Evolutionary conservation across 1,140 invertebrate genomes (phyloP).

Genomic region (Panagrolaimus sp.): DNA sequence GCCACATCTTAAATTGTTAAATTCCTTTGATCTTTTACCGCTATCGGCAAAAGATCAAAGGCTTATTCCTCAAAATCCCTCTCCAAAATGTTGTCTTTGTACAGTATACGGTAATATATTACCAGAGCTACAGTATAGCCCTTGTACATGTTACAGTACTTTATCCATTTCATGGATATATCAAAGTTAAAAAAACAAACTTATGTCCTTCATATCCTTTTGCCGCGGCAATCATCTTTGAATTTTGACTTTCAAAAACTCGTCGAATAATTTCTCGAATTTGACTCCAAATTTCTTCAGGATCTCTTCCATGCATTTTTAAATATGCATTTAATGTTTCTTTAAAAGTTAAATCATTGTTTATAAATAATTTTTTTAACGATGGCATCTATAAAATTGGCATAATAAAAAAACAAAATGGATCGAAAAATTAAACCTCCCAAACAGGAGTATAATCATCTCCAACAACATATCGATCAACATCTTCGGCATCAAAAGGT

Average conservation of each 20-base stretch:
- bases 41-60: no score
- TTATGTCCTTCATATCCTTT: conserved; percentile 3
- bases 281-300: conserved; percentile 73
- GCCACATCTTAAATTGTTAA: no score
- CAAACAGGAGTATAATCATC: conserved; percentile 90
- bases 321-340: conserved; percentile 78
- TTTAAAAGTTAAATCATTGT: conserved; percentile 77
- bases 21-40: no score
- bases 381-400: conserved; percentile 67
- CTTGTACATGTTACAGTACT: conserved; percentile 42
- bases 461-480: conserved; percentile 86
- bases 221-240: not conserved
- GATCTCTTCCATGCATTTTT: conserved; percentile 66
- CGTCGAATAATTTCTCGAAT: conserved; percentile 73
- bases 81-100: conserved; percentile 23
- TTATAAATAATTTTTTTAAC: conserved; percentile 71
- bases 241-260: conserved; percentile 71
- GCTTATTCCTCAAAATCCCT: no score
- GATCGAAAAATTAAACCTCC: conserved; percentile 65
- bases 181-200: not conserved
- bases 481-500: conserved; percentile 75
- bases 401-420: not conserved
- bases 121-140: conserved; percentile 44
- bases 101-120: conserved; percentile 63
- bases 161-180: conserved; percentile 12